A percentile compares a stretch with the other conserved stretches of the same genome.
These are phyloP conservation scores for Tortricodes alternella DNA, from an alignment of 2,888 invertebrate species.

Conservation along the genomic window DNA sequence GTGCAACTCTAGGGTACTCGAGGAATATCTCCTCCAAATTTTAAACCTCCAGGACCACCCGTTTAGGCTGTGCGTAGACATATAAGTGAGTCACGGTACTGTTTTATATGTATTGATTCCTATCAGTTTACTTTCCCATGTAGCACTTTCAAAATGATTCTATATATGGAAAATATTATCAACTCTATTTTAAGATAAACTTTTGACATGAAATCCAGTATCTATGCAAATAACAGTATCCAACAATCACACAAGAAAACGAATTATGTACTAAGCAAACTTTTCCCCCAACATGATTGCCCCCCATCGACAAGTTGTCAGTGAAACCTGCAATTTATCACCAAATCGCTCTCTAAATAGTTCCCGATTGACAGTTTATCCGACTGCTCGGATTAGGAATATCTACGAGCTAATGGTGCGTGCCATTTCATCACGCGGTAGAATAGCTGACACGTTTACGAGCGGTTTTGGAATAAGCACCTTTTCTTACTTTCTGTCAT, in stretches of 20 bases:
- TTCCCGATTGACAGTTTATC: slow-evolving; percentile 49
- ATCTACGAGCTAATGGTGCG: slow-evolving; percentile 52
- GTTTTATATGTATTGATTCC: no score
- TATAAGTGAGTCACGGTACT: no score
- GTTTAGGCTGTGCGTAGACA: no score
- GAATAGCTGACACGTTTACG: slow-evolving; percentile 14
- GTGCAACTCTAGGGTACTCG: no score
- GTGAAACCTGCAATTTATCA: slow-evolving; percentile 35
- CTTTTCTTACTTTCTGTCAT: no score
- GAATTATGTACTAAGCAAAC: neutral
- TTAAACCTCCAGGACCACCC: no score
- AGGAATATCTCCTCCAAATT: no score
- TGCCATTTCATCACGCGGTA: slow-evolving; percentile 47
- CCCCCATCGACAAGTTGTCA: slow-evolving; percentile 4
- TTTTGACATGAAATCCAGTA: no score
- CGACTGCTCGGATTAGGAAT: slow-evolving; percentile 42
- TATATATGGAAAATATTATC: no score
- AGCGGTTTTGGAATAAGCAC: slow-evolving; percentile 5
- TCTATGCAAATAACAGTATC: neutral
- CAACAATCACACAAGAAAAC: neutral
- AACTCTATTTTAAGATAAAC: no score
- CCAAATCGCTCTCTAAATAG: slow-evolving; percentile 48
- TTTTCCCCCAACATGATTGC: neutral
- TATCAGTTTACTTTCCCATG: no score
- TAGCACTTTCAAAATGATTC: no score